Base-by-base conservation (phyloP, 1,140 invertebrate genomes). In the Delia radicum region DNA sequence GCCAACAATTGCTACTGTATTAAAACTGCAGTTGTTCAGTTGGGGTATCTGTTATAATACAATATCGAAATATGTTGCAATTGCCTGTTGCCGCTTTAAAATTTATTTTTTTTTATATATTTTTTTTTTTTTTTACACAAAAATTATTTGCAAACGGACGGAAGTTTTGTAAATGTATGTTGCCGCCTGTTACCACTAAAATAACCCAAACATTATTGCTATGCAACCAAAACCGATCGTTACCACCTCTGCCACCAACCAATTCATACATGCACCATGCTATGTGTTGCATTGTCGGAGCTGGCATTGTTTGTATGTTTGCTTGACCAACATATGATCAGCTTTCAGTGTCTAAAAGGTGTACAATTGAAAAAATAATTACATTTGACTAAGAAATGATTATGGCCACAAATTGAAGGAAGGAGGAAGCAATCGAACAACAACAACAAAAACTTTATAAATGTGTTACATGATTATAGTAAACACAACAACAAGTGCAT, bases 311-410 rank as follows among this genome's bases (percentile, higher is more conserved):
- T n/a, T 29, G 62, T 63, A 61, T 21, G 18, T 61, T 61, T 3
- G n/a, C 61, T 63, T 42, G 37, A 42, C 37, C 37, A 42, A 42
- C 37, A 42, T 42, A 42, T 69, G 7, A 21, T 21, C 48, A 24
- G 48, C 18, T 21, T 55, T 55, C 48, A 55, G 48, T 69, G 65
- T 69, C 65, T 33, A 69, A 69, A 69, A 69, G 65, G 65, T 69
- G 65, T 69, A 69, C 65, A 69, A 69, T 69, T 69, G 65, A 69
- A 69, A 69, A 69, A 69, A 69, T 69, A 69, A 69, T 69, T 69
- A 33, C 31, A 69, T 69, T 69, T 69, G 65, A 69, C 65, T 69
- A 69, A 69, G 65, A 69, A 69, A 69, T 69, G 65, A 69, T 69
- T 69, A 69, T 69, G 65, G 65, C 29, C 65, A 69, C 65, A 69